Base-by-base conservation (phyloP, 2,888 invertebrate genomes). In the Philereme vetulata region DNA sequence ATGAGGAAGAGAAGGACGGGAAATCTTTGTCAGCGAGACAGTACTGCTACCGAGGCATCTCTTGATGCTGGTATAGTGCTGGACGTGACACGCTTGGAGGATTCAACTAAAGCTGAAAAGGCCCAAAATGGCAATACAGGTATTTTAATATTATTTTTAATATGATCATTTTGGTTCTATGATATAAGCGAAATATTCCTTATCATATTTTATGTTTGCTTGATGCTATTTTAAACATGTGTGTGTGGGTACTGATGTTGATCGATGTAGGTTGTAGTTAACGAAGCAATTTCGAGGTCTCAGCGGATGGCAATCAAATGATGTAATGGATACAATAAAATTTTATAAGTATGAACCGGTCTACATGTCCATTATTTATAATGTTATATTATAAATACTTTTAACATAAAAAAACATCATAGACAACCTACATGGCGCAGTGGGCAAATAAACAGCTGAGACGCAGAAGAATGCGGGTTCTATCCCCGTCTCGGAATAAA, bases 1-100 rank as follows among this genome's bases (percentile, higher is more conserved):
- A 94, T 95, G 64, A 93, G 96, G 68, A 95, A 95, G 77, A 93
- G 97, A 65, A 93, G 96, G 71, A 97, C 97, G 44, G 97, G 97
- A 7, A 97, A 97, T 84, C 92, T 95, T 50, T 88, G 89, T 72
- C 92, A 91, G 48, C 83, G 88, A 36, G 92, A 93, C 46, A 91
- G 91, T 67, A 89, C 79, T 56, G 92, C 91, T 4, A 91, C 91
- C 5, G 90, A 90, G 66, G 80, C 85, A 5, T 85, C 90, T 42
- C 69, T 90, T 56, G 89, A 90, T 65, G 85, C 89, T 65, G 90
- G 93, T 63, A 85, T 91, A 67, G 68, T 90, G 55, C 75, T 92
- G 42, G 93, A 90, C 64, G 88, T 88, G 8, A 84, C 80, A 64
- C 89, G 79, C 66, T 77, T 93, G 72, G 78, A 90, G 74, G 80